These are phyloP conservation scores for Eutolmus rufibarbis DNA, from an alignment of 2,888 invertebrate species.

Conservation along the genomic window DNA sequence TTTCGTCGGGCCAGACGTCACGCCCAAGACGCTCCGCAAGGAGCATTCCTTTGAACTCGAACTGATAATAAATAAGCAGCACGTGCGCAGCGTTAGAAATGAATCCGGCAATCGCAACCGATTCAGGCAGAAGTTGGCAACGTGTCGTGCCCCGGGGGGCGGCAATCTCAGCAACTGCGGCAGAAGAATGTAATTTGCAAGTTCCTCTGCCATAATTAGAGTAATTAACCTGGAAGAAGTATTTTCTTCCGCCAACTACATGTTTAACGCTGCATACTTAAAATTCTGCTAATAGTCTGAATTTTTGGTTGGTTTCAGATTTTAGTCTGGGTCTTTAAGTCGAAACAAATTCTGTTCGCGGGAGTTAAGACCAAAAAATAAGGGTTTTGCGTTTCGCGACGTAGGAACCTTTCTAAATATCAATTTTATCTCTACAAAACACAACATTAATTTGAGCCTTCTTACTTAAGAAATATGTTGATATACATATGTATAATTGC, in stretches of 20 bases:
- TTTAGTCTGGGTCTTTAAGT: too few relatives aligned
- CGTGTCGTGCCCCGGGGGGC: neutral
- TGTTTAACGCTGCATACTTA: neutral
- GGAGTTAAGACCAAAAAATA: too few relatives aligned
- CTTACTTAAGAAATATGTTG: too few relatives aligned
- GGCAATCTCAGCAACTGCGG: neutral
- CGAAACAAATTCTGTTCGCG: too few relatives aligned
- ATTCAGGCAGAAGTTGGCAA: neutral
- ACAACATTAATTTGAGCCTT: too few relatives aligned
- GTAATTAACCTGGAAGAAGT: neutral
- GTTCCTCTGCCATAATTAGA: neutral
- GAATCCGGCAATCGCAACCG: neutral
- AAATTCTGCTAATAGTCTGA: neutral
- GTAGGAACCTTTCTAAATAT: too few relatives aligned
- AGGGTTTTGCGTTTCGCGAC: too few relatives aligned
- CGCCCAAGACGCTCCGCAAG: neutral
- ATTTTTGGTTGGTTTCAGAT: neutral
- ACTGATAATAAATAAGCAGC: neutral
- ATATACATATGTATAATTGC: too few relatives aligned
- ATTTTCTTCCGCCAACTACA: neutral
- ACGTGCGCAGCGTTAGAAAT: neutral
- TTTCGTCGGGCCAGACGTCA: neutral
- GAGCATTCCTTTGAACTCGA: neutral
- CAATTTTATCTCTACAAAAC: too few relatives aligned
- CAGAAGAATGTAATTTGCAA: neutral